These are phyloP conservation scores for Portunus trituberculatus DNA, from an alignment of 1,140 invertebrate species.

Conservation along the genomic window DNA sequence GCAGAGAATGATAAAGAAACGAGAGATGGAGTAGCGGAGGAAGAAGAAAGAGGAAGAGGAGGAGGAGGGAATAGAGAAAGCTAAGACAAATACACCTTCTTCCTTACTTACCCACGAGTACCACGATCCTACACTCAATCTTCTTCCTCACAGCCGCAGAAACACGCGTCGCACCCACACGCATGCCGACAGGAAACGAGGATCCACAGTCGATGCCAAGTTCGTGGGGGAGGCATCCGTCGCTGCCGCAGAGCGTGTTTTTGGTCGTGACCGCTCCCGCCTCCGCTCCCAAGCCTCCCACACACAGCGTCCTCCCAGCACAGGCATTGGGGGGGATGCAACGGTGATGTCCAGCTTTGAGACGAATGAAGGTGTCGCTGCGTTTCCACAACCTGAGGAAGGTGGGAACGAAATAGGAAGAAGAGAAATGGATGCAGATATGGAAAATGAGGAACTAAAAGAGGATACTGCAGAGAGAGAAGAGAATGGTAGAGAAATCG, in stretches of 20 bases:
- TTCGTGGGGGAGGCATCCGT: neutral
- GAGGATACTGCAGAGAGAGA: neutral
- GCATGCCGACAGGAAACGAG: neutral
- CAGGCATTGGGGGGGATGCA: neutral
- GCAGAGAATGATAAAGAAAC: too few relatives aligned
- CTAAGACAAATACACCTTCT: neutral
- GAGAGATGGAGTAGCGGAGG: too few relatives aligned
- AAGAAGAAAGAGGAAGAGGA: neutral
- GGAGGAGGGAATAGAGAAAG: neutral
- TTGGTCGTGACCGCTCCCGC: neutral
- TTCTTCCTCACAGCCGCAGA: neutral
- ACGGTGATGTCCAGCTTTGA: neutral
- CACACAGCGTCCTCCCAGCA: neutral
- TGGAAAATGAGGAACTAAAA: neutral
- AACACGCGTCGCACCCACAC: neutral
- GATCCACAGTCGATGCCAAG: neutral
- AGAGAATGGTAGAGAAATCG: neutral
- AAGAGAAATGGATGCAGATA: neutral
- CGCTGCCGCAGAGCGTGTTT: neutral
- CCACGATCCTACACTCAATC: neutral
- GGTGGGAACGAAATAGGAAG: neutral
- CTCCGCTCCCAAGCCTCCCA: neutral
- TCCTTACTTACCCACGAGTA: neutral
- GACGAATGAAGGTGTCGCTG: neutral
- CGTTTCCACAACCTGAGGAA: neutral